Percentiles rank a stretch among this genome's conserved stretches.
Conservation (phyloP, 2,888 invertebrate species). For the Embidobia sp. region DNA sequence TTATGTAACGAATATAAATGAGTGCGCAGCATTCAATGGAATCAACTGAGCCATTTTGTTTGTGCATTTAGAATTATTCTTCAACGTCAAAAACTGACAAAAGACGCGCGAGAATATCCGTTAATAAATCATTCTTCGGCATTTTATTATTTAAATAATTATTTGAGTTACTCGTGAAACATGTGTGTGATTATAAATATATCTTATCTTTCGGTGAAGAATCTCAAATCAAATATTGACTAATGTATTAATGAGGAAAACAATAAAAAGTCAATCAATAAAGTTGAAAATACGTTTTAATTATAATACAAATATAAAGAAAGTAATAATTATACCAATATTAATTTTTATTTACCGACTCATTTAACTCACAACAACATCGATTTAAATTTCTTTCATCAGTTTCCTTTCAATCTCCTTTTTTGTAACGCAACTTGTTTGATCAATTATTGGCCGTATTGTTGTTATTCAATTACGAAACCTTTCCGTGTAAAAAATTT, state of each 20-base stretch:
- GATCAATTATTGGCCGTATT: too few species aligned
- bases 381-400: slow-evolving; percentile 7
- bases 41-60: background rate
- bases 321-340: slow-evolving; percentile 19
- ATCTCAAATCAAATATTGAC: slow-evolving; percentile 41
- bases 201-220: slow-evolving; percentile 33
- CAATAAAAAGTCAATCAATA: slow-evolving; percentile 38
- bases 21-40: background rate
- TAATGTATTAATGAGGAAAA: slow-evolving; percentile 18
- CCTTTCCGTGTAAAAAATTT: too few species aligned
- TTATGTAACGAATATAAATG: slow-evolving; percentile 12
- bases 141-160: slow-evolving; percentile 29
- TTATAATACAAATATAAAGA: slow-evolving; percentile 14
- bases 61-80: too few species aligned
- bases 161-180: slow-evolving; percentile 32
- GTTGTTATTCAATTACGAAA: too few species aligned
- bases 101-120: background rate
- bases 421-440: background rate
- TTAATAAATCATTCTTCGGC: background rate
- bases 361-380: background rate
- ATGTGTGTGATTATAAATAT: slow-evolving; percentile 29
- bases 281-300: slow-evolving; percentile 18
- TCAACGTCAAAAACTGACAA: too few species aligned
- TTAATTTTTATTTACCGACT: slow-evolving; percentile 18
- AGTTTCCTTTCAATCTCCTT: background rate